These are phyloP conservation scores for Agrenia bidenticulata DNA, from an alignment of 2,888 invertebrate species.

Conservation along the genomic window DNA sequence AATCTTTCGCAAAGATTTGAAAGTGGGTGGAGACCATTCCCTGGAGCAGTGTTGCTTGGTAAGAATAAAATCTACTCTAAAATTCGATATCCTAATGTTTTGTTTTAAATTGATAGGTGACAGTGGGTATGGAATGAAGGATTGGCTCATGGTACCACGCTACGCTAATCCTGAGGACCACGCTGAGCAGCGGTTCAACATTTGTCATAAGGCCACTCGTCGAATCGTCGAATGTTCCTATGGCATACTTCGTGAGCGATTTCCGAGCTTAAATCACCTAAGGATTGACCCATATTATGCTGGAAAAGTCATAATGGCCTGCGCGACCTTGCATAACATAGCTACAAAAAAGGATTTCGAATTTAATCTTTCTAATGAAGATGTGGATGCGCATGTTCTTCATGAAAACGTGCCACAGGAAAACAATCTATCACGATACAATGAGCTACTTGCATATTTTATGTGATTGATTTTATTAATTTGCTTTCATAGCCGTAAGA, in stretches of 20 bases:
- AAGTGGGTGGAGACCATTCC: conserved; percentile 41
- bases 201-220: conserved; percentile 14
- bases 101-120: conserved; percentile 13
- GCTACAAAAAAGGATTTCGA: conserved; percentile 15
- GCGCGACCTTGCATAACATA: conserved; percentile 20
- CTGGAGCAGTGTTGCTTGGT: conserved; percentile 37
- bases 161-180: conserved; percentile 10
- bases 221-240: conserved; percentile 18
- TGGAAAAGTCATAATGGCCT: conserved; percentile 7
- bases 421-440: no score
- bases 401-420: no score
- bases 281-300: conserved; percentile 13
- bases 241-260: conserved; percentile 17
- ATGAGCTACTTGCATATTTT: no score
- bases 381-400: no score
- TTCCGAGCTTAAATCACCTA: conserved; percentile 12
- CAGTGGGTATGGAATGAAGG: conserved; percentile 22
- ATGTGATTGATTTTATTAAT: no score
- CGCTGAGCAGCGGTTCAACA: conserved; percentile 14
- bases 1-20: conserved; percentile 25
- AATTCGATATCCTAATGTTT: background rate
- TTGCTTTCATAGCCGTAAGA: no score
- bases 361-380: no score
- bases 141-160: conserved; percentile 23
- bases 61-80: background rate